These are phyloP conservation scores for Parnassius orleans DNA, from an alignment of 2,888 invertebrate genomes.

Conservation along the genomic window DNA sequence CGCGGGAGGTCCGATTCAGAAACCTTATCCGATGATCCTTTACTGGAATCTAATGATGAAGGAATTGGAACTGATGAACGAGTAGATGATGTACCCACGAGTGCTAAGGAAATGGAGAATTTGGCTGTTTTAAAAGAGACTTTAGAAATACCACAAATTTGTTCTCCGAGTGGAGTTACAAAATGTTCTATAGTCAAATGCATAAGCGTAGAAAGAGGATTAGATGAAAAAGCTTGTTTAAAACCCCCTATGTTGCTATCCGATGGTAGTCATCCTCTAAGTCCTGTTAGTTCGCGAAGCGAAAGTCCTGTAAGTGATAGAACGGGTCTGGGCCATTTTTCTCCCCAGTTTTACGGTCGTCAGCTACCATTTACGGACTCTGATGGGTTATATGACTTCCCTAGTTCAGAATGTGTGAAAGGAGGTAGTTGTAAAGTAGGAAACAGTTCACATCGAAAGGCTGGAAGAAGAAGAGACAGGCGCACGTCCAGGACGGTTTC, in stretches of 20 bases:
- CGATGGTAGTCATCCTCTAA: slow-evolving; percentile 80
- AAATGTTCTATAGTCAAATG: slow-evolving; percentile 80
- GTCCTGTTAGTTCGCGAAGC: slow-evolving; percentile 89
- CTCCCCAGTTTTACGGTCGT: slow-evolving; percentile 86
- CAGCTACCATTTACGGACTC: slow-evolving; percentile 88
- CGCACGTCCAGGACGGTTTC: slow-evolving; percentile 78
- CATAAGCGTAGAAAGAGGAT: slow-evolving; percentile 76
- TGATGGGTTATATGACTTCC: slow-evolving; percentile 89
- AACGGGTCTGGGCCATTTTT: slow-evolving; percentile 84
- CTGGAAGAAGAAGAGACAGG: slow-evolving; percentile 83
- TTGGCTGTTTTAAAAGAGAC: slow-evolving; percentile 66
- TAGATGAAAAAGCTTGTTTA: slow-evolving; percentile 71
- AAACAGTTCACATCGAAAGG: slow-evolving; percentile 80
- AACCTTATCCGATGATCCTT: slow-evolving; percentile 86
- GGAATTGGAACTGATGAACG: slow-evolving; percentile 89
- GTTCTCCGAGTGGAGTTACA: slow-evolving; percentile 73
- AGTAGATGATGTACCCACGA: slow-evolving; percentile 86
- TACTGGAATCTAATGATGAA: slow-evolving; percentile 87
- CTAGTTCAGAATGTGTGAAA: slow-evolving; percentile 85
- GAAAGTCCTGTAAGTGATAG: slow-evolving; percentile 89
- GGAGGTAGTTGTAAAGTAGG: slow-evolving; percentile 76
- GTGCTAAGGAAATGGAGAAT: slow-evolving; percentile 82
- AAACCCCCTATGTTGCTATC: slow-evolving; percentile 80
- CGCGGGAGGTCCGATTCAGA: slow-evolving; percentile 87
- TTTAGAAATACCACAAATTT: slow-evolving; percentile 70